Conservation (phyloP, 2,888 invertebrate genomes). For the Tanypteryx hageni region DNA sequence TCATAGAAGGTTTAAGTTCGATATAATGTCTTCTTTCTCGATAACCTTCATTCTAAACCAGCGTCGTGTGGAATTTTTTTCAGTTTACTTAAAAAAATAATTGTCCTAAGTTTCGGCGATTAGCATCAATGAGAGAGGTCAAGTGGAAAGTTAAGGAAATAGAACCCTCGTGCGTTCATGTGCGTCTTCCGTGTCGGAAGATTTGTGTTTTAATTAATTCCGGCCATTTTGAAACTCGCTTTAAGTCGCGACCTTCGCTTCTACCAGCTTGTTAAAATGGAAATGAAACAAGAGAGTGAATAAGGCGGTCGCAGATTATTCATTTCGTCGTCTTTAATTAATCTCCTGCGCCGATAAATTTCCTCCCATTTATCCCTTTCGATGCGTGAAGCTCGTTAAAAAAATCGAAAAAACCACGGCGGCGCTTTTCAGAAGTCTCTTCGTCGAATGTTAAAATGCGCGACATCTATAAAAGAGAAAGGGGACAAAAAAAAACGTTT, state of each 20-base stretch:
- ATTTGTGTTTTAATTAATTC: not conserved
- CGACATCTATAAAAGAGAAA: not conserved
- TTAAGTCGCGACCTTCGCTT: not conserved
- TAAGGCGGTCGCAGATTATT: not conserved
- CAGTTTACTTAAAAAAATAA: no score
- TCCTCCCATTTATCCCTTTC: slow-evolving; percentile 3
- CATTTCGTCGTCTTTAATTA: slow-evolving; percentile 9
- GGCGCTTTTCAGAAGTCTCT: slow-evolving; percentile 27
- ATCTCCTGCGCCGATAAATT: slow-evolving; percentile 12
- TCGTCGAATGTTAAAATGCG: not conserved
- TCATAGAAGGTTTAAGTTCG: no score
- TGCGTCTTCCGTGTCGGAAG: no score
- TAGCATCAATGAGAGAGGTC: no score
- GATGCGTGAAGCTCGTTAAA: not conserved
- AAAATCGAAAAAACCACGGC: not conserved
- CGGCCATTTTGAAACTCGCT: not conserved
- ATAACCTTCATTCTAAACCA: no score
- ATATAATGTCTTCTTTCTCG: no score
- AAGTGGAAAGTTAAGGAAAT: no score
- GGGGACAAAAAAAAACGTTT: not conserved
- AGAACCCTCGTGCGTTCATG: no score
- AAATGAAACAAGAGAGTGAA: not conserved
- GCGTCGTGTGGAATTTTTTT: no score
- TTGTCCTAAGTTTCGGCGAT: no score
- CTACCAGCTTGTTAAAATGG: not conserved